Percentiles rank a stretch among this genome's conserved stretches.
These are phyloP conservation scores for Dinocampus coccinellae DNA, from an alignment of 2,888 invertebrate species.

Conservation along the genomic window DNA sequence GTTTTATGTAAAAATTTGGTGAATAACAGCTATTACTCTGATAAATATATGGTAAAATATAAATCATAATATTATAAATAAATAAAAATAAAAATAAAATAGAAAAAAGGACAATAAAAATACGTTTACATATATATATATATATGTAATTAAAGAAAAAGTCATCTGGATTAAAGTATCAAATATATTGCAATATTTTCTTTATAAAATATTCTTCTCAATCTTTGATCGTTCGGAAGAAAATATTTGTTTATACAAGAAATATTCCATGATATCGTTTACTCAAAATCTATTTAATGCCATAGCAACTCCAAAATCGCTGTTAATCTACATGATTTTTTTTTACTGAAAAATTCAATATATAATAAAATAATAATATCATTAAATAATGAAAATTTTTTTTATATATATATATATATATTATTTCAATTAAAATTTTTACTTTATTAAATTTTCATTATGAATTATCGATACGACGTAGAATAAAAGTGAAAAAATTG, in stretches of 20 bases:
- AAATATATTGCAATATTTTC: neutral
- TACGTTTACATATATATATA: neutral
- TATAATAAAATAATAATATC: too few species aligned
- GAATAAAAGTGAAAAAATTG: too few species aligned
- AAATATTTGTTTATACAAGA: neutral
- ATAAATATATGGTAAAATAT: neutral
- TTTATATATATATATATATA: too few species aligned
- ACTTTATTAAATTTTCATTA: too few species aligned
- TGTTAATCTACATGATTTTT: too few species aligned
- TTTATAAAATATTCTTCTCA: neutral
- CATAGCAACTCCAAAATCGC: too few species aligned
- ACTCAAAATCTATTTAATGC: neutral
- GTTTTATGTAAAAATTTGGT: neutral
- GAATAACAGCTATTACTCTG: neutral
- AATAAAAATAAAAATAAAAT: too few species aligned
- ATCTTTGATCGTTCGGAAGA: neutral
- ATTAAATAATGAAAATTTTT: too few species aligned
- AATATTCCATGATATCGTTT: neutral
- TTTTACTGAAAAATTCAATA: too few species aligned
- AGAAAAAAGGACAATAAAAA: neutral
- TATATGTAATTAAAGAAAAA: too few species aligned
- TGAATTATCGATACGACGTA: too few species aligned
- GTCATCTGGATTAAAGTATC: neutral
- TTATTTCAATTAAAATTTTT: too few species aligned
- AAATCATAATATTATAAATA: neutral